Evolutionary conservation across 2,888 invertebrate genomes (phyloP), one percentile per base, ranked within the genome.

Genomic region (Catocala sponsa): DNA sequence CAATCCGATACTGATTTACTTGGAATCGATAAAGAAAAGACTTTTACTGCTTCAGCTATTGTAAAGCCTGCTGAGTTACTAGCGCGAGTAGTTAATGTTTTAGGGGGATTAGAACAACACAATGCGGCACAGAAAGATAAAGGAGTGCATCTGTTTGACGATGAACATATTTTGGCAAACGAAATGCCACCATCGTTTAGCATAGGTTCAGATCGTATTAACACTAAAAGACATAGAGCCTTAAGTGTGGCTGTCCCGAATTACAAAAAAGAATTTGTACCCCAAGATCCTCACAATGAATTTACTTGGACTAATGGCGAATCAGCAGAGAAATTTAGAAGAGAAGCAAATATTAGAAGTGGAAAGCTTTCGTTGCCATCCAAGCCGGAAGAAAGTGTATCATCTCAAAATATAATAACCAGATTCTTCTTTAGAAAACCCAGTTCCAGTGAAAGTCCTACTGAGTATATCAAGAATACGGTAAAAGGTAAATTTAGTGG

Each of bases 1-100:
- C 96, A 96, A 70, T 98, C 98, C 0, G 98, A 98, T 76, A 97
- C 97, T 0, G 97, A 98, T 86, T 91, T 98, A 49, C 95, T 96
- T 63, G 95, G 96, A 47, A 97, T 98, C 70, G 97, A 98, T 84
- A 96, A 96, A 79, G 96, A 96, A 72, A 96, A 96, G 67, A 98
- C 98, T 0, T 97, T 97, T 81, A 96, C 96, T 15, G 95, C 96
- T 0, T 95, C 96, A 66, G 96, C 96, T 9, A 95, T 97, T 70
- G 95, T 97, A 0, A 96, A 97, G 79, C 97, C 97, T 6, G 96
- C 96, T 6, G 97, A 97, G 81, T 85, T 98, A 1, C 85, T 98
- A 58, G 96, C 97, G 0, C 96, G 97, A 83, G 96, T 98, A 48
- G 97, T 97, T 0, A 96, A 97, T 77, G 97, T 97, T 10, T 87